Percentiles rank a stretch among this genome's conserved stretches.
Conservation (phyloP, 2,113 vertebrate species). For the Lonchura striata region DNA sequence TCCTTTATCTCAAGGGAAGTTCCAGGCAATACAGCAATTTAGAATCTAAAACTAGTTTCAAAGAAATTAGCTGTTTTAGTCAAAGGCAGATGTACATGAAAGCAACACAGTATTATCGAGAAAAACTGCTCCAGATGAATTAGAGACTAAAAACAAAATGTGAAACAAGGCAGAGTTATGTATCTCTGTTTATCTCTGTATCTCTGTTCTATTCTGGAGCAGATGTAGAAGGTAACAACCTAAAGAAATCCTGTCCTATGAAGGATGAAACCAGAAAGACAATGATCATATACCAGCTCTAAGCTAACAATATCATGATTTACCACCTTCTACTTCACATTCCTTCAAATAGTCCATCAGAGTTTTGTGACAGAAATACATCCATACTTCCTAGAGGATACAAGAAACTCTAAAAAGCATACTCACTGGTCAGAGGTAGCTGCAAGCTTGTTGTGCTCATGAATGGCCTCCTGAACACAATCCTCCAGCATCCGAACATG, state of each 20-base stretch:
- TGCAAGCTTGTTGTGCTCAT: constrained; percentile 95
- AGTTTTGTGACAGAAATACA: not conserved
- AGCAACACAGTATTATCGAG: not conserved
- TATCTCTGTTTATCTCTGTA: not conserved
- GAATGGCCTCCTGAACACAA: constrained; percentile 94
- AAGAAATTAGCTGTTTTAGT: not conserved
- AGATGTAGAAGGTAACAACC: not conserved
- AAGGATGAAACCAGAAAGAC: not conserved
- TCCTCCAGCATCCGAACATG: constrained; percentile 98
- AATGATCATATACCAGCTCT: not conserved
- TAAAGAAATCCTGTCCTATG: not conserved
- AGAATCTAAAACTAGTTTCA: not conserved
- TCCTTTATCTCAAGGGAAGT: not conserved
- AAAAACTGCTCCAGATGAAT: not conserved
- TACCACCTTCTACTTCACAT: not conserved
- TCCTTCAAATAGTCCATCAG: not conserved
- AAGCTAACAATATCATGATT: not conserved
- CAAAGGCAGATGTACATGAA: not conserved
- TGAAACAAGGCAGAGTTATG: not conserved
- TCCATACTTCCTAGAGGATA: accelerated
- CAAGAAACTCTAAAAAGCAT: not conserved
- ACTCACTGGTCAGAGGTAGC: constrained; percentile 96
- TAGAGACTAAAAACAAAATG: not conserved
- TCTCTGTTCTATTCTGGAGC: not conserved
- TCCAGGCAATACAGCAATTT: not conserved